These are phyloP conservation scores for Orbicella faveolata DNA, from an alignment of 64 coral and sea anemone species.

Conservation along the genomic window DNA sequence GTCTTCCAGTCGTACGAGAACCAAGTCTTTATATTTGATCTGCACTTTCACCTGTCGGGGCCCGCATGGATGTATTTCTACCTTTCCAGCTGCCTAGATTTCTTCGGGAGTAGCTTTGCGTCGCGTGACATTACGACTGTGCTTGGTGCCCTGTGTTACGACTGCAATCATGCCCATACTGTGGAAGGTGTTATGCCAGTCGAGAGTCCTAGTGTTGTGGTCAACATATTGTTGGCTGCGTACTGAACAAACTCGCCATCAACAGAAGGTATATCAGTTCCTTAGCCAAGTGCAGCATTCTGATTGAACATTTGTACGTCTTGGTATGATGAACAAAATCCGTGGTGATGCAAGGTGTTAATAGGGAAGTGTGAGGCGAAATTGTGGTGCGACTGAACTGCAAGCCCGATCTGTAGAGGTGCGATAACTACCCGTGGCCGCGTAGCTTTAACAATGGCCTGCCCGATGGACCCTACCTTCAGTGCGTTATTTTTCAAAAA, in stretches of 20 bases:
- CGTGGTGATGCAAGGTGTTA: too few relatives aligned
- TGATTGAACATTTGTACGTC: too few relatives aligned
- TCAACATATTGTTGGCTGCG: neutral
- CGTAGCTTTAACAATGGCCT: constrained; percentile 47
- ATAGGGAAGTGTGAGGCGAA: too few relatives aligned
- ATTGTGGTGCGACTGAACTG: neutral
- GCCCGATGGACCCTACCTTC: constrained; percentile 45
- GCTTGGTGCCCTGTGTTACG: neutral
- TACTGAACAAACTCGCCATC: too few relatives aligned
- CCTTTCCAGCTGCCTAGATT: neutral
- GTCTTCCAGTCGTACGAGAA: neutral
- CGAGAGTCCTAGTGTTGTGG: neutral
- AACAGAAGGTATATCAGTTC: too few relatives aligned
- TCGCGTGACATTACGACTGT: neutral
- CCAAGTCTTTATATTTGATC: neutral
- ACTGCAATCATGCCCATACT: neutral
- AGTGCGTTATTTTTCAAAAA: constrained; percentile 19
- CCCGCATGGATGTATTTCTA: neutral
- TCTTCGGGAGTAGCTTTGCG: constrained; percentile 1
- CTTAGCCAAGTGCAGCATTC: too few relatives aligned
- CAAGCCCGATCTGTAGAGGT: constrained; percentile 46
- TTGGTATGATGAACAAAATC: too few relatives aligned
- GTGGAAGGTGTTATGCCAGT: neutral
- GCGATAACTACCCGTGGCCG: constrained; percentile 17
- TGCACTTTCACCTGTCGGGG: neutral